Evolutionary conservation across 2,113 vertebrate genomes (phyloP).

Genomic region (Rutilus rutilus): DNA sequence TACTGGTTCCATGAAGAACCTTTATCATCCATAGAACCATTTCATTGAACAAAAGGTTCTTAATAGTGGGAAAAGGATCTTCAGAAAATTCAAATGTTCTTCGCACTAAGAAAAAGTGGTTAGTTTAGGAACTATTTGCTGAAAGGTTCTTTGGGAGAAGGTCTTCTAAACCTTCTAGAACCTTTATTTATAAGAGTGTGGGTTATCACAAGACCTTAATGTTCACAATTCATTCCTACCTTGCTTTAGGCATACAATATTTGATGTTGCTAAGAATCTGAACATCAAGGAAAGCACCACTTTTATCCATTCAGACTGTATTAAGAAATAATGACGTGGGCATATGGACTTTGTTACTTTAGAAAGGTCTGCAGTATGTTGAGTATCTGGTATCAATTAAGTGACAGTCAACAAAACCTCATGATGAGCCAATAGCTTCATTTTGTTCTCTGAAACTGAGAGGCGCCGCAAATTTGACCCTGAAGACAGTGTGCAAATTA

Average conservation of each 20-base stretch:
- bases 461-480: conserved; percentile 73
- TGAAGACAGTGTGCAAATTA: conserved; percentile 77
- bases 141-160: neutral
- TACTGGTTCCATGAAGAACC: neutral
- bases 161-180: neutral
- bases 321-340: conserved; percentile 63
- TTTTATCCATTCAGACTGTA: neutral
- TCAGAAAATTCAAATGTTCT: neutral
- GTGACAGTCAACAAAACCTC: conserved; percentile 65
- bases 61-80: neutral
- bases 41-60: neutral
- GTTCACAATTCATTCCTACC: neutral
- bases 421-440: conserved; percentile 69
- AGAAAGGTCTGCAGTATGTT: conserved; percentile 14
- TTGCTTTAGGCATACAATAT: neutral
- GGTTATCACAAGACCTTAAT: neutral
- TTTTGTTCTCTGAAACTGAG: conserved; percentile 71
- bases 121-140: neutral
- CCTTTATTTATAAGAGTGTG: neutral
- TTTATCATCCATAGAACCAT: neutral
- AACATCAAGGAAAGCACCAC: neutral
- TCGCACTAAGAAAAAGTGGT: neutral
- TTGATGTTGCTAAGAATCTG: neutral
- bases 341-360: conserved; percentile 65
- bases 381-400: conserved; percentile 77